Conservation (phyloP, 2,113 vertebrate species). For the Apteryx mantelli region DNA sequence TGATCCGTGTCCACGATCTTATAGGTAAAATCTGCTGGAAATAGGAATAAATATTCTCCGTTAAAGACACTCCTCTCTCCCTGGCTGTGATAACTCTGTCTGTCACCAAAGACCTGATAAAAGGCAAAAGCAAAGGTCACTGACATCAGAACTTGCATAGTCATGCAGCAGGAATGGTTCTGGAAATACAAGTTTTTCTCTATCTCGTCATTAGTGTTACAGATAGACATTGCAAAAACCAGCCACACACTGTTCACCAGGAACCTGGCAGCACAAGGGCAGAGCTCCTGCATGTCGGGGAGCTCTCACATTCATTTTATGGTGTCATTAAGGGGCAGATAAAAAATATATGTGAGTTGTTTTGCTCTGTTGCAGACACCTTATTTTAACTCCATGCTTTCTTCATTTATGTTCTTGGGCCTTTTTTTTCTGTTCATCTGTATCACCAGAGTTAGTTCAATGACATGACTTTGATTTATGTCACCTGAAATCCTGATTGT, state of each 20-base stretch:
- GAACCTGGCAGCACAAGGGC: not conserved
- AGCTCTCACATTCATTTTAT: not conserved
- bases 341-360: accelerated
- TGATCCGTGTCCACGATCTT: not conserved
- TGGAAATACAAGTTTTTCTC: not conserved
- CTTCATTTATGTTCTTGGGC: not conserved
- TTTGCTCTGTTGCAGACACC: not conserved
- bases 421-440: not conserved
- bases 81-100: not conserved
- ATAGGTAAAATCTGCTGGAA: not conserved
- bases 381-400: not conserved
- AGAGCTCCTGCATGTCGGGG: not conserved
- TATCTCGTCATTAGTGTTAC: not conserved
- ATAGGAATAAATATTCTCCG: not conserved
- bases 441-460: not conserved
- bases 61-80: not conserved
- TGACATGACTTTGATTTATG: not conserved
- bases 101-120: not conserved
- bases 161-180: not conserved
- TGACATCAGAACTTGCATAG: not conserved
- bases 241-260: not conserved
- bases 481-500: not conserved
- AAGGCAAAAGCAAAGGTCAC: not conserved
- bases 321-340: not conserved
- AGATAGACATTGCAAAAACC: not conserved